Conservation (phyloP, 2,113 vertebrate genomes). For the Hipposideros armiger region DNA sequence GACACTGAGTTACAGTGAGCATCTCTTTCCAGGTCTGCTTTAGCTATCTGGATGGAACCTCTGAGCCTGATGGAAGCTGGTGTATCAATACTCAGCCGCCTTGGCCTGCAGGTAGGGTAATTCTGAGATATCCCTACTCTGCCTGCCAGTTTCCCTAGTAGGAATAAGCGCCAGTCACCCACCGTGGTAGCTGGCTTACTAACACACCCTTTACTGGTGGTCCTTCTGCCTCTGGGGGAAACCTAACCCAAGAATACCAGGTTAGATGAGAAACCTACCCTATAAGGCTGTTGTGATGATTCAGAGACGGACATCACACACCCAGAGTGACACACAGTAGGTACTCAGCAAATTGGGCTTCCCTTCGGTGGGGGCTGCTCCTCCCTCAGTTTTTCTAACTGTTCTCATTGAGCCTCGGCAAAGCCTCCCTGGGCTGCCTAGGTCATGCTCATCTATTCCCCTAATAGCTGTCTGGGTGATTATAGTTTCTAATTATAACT, state of each 20-base stretch:
- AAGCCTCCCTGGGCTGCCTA: not conserved
- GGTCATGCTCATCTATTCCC: not conserved
- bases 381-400: not conserved
- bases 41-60: not conserved
- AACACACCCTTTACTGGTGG: not conserved
- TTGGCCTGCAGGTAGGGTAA: not conserved
- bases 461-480: constrained; percentile 64
- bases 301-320: not conserved
- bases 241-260: not conserved
- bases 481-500: constrained; percentile 67
- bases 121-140: not conserved
- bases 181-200: no score
- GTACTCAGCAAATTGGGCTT: not conserved
- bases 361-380: not conserved
- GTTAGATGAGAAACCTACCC: not conserved
- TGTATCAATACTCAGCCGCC: not conserved
- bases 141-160: not conserved
- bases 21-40: not conserved
- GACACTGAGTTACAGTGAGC: not conserved
- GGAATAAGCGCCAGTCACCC: not conserved
- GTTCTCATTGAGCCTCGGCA: not conserved
- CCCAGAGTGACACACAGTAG: no score
- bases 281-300: not conserved
- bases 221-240: not conserved
- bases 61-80: accelerated